Evolutionary conservation across 2,888 invertebrate genomes (phyloP).

Genomic region (Platycnemis pennipes): DNA sequence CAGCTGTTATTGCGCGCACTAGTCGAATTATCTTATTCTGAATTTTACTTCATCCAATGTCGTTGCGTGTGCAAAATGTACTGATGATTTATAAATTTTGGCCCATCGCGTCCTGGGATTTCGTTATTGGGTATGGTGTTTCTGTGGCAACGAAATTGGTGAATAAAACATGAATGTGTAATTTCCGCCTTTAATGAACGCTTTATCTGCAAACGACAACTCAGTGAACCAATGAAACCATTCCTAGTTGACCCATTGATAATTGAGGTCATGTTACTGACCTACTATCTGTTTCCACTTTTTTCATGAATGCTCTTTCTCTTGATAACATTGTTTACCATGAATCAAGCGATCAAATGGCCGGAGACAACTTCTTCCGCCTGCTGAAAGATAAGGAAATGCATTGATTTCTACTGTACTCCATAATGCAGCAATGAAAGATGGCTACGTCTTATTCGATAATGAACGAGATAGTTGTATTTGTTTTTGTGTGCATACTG

Average conservation of each 20-base stretch:
- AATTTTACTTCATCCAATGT: background rate
- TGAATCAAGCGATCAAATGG: background rate
- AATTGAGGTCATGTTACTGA: slow-evolving; percentile 14
- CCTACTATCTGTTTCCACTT: background rate
- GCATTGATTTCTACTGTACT: background rate
- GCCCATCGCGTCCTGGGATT: background rate
- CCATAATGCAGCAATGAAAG: background rate
- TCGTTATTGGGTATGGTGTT: background rate
- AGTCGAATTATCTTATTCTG: background rate
- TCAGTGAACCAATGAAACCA: background rate
- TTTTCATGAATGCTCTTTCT: background rate
- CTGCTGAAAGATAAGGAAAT: background rate
- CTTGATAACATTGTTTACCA: slow-evolving; percentile 15
- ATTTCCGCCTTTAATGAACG: slow-evolving; percentile 2
- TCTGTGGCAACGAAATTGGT: background rate
- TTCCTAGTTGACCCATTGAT: background rate
- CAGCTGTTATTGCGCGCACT: background rate
- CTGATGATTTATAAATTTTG: background rate
- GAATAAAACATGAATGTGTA: background rate
- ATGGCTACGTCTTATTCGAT: too few species aligned
- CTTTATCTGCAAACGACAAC: background rate
- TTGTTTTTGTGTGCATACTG: too few species aligned
- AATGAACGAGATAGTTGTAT: background rate
- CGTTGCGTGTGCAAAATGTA: background rate
- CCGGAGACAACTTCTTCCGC: background rate